Evolutionary conservation across 2,888 invertebrate genomes (phyloP), one percentile per base, ranked within the genome.

Genomic region (Xanthorhoe spadicearia): DNA sequence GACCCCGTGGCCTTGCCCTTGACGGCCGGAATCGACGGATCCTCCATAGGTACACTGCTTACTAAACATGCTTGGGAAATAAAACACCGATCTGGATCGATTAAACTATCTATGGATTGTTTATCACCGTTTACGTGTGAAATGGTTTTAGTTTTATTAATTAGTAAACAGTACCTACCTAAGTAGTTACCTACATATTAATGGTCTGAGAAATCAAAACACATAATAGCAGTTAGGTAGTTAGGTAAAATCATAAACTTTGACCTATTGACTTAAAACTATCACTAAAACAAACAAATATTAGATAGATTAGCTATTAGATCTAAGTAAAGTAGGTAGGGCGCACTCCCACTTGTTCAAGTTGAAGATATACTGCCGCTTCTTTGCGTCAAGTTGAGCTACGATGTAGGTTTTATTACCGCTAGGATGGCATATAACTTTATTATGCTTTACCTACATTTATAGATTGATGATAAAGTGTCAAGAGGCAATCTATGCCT

Each of bases 1-100:
- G 88, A 87, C 86, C 90, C 74, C 60, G 74, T 84, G 90, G 89
- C 90, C 90, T 90, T 90, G 90, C 90, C 90, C 90, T 90, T 90
- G 86, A 84, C 79, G 75, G 74, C 72, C 77, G 73, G 77, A 80
- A 77, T 79, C 84, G 80, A 82, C 68, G 60, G 70, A 69, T 69
- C 68, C 64, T 69, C 74, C 74, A 74, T 75, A 66, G 57, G 23
- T 23, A 28, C 32, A 62, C 63, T 52, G 28, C 49, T 32, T 32
- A 59, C 32, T 64, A 8, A 48, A 1, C 23, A 23, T 23, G 23
- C 56, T 43, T 43, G 55, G 8, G 10, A 38, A 32, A 13, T 38
- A 13, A 10, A 38, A 6, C 38, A 38, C 7, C 13, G 38, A 43
- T 32, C 32, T 32, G 10, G 38, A 43, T 43, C 38, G 38, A 4